Evolutionary conservation across 2,113 vertebrate species (phyloP).

Genomic region (Synchiropus splendidus): DNA sequence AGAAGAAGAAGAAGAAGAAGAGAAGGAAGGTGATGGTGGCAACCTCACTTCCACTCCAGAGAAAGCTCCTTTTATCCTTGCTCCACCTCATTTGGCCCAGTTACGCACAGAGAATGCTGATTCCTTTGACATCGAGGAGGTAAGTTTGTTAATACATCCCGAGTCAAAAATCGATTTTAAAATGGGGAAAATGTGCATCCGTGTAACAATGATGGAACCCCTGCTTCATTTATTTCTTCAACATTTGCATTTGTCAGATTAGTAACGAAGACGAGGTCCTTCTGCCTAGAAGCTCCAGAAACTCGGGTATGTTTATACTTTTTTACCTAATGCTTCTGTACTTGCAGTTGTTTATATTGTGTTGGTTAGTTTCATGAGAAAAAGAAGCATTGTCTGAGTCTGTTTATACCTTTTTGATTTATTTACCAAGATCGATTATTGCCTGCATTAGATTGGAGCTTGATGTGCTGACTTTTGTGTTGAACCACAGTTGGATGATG

Average conservation of each 20-base stretch:
- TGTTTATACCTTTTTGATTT: no score
- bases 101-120: constrained; percentile 75
- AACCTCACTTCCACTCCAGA: constrained; percentile 44
- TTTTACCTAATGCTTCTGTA: no score
- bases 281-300: constrained; percentile 46
- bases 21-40: no score
- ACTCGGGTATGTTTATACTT: constrained; percentile 37
- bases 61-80: constrained; percentile 38
- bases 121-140: constrained; percentile 98
- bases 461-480: no score
- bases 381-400: no score
- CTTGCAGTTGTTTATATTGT: no score
- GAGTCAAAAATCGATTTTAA: no score
- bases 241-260: not conserved
- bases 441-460: no score
- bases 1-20: constrained; percentile 3
- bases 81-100: constrained; percentile 64
- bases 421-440: no score
- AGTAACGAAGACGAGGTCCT: constrained; percentile 78
- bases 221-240: not conserved
- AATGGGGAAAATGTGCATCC: not conserved
- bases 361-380: no score
- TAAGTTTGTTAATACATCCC: constrained; percentile 27
- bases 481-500: no score
- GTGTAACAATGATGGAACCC: no score